Evolutionary conservation across 2,888 invertebrate genomes (phyloP).

Genomic region (Pammene aurita): DNA sequence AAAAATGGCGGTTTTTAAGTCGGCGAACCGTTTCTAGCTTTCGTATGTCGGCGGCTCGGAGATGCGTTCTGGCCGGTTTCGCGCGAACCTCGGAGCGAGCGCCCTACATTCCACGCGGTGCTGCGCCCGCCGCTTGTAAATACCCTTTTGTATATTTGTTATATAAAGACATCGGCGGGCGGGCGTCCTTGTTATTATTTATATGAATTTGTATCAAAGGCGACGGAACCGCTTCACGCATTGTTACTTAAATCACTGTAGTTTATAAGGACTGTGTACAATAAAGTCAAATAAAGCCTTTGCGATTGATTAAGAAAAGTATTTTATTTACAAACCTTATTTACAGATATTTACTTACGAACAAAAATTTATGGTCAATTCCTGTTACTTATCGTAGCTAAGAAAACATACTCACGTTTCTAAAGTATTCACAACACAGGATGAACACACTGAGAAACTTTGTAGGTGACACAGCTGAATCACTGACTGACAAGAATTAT

Average conservation of each 20-base stretch:
- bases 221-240: constrained; percentile 68
- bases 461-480: neutral
- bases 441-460: neutral
- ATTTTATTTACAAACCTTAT: constrained; percentile 58
- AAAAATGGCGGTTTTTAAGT: constrained; percentile 34
- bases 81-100: constrained; percentile 42
- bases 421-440: neutral
- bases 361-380: constrained; percentile 4
- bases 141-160: constrained; percentile 75
- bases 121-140: constrained; percentile 52
- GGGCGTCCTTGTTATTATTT: constrained; percentile 57
- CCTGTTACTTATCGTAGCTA: constrained; percentile 18
- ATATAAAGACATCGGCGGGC: constrained; percentile 56
- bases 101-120: constrained; percentile 46
- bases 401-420: constrained; percentile 1
- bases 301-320: constrained; percentile 69
- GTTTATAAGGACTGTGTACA: constrained; percentile 76
- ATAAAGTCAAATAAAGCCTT: constrained; percentile 78
- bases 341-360: constrained; percentile 33
- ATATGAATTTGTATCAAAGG: constrained; percentile 58
- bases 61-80: constrained; percentile 39
- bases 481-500: too few relatives aligned
- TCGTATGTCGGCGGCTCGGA: constrained; percentile 12
- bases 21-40: neutral
- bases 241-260: constrained; percentile 76